These are phyloP conservation scores for Dromaius novaehollandiae DNA, from an alignment of 2,113 vertebrate species.

Conservation along the genomic window DNA sequence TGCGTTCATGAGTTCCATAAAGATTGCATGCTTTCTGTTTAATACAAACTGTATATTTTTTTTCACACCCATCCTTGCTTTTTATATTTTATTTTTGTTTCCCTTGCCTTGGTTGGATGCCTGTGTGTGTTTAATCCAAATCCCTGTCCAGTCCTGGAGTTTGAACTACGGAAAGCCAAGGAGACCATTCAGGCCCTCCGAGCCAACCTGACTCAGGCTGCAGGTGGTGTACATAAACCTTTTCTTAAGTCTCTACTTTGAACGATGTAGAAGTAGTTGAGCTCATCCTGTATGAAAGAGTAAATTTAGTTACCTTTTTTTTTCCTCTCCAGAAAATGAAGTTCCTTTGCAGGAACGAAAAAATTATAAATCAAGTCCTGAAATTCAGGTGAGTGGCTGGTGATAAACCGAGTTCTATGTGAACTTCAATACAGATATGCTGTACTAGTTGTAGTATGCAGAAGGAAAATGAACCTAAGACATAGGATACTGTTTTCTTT, in stretches of 20 bases:
- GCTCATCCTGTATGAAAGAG: conserved; percentile 42
- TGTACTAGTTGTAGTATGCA: background rate
- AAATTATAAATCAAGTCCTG: conserved; percentile 98
- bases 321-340: conserved; percentile 87
- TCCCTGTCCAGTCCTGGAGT: conserved; percentile 99
- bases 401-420: background rate
- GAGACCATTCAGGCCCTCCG: conserved; percentile 99
- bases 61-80: conserved; percentile 95
- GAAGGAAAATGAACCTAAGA: background rate
- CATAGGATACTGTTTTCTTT: background rate
- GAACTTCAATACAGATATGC: background rate
- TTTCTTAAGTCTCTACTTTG: conserved; percentile 81
- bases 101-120: conserved; percentile 97
- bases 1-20: conserved; percentile 90
- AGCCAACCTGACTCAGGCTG: conserved; percentile 99
- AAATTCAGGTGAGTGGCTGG: conserved; percentile 92
- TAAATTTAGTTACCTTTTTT: conserved; percentile 61
- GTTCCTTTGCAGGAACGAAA: conserved; percentile 97
- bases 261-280: conserved; percentile 76
- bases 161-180: conserved; percentile 99
- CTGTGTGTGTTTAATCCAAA: conserved; percentile 95
- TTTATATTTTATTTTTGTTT: conserved; percentile 93
- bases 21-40: conserved; percentile 88
- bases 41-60: conserved; percentile 85
- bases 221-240: conserved; percentile 99